A percentile compares a stretch with the other conserved stretches of the same genome.
Conservation (phyloP, 2,888 invertebrate genomes). For the Drosophila pseudotakahashii region DNA sequence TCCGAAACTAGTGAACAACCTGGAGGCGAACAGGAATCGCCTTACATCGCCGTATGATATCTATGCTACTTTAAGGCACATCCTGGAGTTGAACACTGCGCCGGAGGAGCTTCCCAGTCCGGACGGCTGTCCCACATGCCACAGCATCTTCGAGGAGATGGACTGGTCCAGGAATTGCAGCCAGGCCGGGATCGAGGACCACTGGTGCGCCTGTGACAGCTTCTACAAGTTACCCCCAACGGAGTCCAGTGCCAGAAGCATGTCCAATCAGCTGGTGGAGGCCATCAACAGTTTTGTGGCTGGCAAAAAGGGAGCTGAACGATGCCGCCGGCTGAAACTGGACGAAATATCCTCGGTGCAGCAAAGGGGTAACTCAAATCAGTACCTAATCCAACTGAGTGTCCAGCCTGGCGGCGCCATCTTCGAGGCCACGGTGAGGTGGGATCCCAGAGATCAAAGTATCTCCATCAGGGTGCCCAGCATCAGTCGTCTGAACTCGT, state of each 20-base stretch:
- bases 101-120: slow-evolving; percentile 40
- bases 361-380: neutral
- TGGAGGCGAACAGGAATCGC: slow-evolving; percentile 87
- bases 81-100: slow-evolving; percentile 52
- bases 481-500: slow-evolving; percentile 67
- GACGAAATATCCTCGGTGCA: slow-evolving; percentile 13
- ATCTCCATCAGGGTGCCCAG: slow-evolving; percentile 54
- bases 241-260: slow-evolving; percentile 16
- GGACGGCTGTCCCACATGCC: slow-evolving; percentile 87
- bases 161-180: slow-evolving; percentile 87
- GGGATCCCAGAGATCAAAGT: slow-evolving; percentile 38
- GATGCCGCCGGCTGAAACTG: slow-evolving; percentile 54
- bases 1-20: slow-evolving; percentile 85
- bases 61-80: slow-evolving; percentile 52
- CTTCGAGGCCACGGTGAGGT: slow-evolving; percentile 63
- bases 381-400: slow-evolving; percentile 24
- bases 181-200: slow-evolving; percentile 88
- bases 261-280: slow-evolving; percentile 52
- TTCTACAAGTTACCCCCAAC: slow-evolving; percentile 75
- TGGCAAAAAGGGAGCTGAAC: slow-evolving; percentile 50
- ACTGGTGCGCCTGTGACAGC: slow-evolving; percentile 91
- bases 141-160: slow-evolving; percentile 87
- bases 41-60: slow-evolving; percentile 84
- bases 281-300: slow-evolving; percentile 67
- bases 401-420: slow-evolving; percentile 26